phyloP scores from a whole-genome alignment of 2,113 vertebrate species.

The Eleginops maclovinus region DNA sequence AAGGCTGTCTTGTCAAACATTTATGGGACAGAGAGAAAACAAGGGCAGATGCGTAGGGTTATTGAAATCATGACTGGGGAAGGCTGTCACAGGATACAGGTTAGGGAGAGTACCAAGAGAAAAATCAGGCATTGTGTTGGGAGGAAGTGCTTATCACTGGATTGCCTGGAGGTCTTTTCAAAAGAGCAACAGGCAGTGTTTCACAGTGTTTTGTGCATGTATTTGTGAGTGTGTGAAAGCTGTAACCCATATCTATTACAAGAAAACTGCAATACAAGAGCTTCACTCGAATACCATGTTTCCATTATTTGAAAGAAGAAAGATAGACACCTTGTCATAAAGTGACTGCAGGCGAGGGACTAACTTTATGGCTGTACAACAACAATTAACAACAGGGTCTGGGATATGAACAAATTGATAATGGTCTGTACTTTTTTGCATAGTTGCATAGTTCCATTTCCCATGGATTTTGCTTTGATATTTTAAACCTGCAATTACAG shows the following conservation, averaged over 20 bases:
- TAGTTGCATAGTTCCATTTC: no score
- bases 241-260: slow-evolving; percentile 58
- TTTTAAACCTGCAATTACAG: no score
- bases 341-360: slow-evolving; percentile 4
- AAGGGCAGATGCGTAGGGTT: slow-evolving; percentile 60
- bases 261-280: slow-evolving; percentile 33
- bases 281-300: slow-evolving; percentile 37
- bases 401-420: neutral
- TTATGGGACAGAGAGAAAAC: slow-evolving; percentile 75
- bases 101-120: slow-evolving; percentile 50
- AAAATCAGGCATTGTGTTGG: slow-evolving; percentile 72
- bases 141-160: slow-evolving; percentile 76
- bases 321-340: slow-evolving; percentile 16
- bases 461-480: no score
- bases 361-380: no score
- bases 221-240: slow-evolving; percentile 28
- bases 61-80: slow-evolving; percentile 69
- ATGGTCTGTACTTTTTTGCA: neutral
- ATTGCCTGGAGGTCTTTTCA: slow-evolving; percentile 68
- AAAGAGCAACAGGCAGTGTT: slow-evolving; percentile 67
- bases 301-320: slow-evolving; percentile 19
- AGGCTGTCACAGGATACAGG: slow-evolving; percentile 72
- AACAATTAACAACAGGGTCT: neutral
- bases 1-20: slow-evolving; percentile 80
- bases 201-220: slow-evolving; percentile 28